These are phyloP conservation scores for Neelides sp. DNA, from an alignment of 1,140 invertebrate species.

Conservation along the genomic window DNA sequence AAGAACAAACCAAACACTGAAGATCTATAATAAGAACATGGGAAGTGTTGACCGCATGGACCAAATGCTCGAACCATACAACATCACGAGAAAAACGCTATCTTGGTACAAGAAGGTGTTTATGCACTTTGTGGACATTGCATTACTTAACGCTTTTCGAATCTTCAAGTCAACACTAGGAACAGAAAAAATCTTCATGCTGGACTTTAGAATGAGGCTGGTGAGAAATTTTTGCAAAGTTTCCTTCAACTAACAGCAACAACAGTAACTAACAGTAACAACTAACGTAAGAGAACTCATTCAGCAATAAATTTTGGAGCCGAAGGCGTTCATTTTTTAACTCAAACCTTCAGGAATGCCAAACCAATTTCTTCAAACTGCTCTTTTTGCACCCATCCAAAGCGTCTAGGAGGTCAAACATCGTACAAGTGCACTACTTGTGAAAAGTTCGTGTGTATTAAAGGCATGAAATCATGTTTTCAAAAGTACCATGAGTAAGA, in stretches of 20 bases:
- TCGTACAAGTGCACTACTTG: background rate
- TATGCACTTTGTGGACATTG: slow-evolving; percentile 32
- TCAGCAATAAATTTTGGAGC: too few relatives aligned
- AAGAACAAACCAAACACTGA: slow-evolving; percentile 35
- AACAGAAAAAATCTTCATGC: background rate
- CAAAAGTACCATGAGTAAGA: background rate
- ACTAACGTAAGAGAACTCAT: too few relatives aligned
- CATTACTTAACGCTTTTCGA: slow-evolving; percentile 11
- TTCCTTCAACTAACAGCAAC: background rate
- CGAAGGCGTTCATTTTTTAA: slow-evolving; percentile 2
- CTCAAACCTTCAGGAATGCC: background rate
- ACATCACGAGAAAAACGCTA: slow-evolving; percentile 32
- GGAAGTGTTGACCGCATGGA: slow-evolving; percentile 34
- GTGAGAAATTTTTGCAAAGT: slow-evolving; percentile 3
- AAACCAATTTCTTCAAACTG: background rate
- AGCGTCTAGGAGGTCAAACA: background rate
- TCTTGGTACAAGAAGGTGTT: slow-evolving; percentile 37
- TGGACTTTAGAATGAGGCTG: background rate
- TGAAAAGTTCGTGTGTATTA: slow-evolving; percentile 2
- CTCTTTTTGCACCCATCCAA: background rate
- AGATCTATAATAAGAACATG: slow-evolving; percentile 36
- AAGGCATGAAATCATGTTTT: slow-evolving; percentile 1
- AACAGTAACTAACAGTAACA: background rate
- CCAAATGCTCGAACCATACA: slow-evolving; percentile 33
- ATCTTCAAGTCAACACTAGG: background rate